phyloP scores from a whole-genome alignment of 2,113 vertebrate species.

The Reinhardtius hippoglossoides region DNA sequence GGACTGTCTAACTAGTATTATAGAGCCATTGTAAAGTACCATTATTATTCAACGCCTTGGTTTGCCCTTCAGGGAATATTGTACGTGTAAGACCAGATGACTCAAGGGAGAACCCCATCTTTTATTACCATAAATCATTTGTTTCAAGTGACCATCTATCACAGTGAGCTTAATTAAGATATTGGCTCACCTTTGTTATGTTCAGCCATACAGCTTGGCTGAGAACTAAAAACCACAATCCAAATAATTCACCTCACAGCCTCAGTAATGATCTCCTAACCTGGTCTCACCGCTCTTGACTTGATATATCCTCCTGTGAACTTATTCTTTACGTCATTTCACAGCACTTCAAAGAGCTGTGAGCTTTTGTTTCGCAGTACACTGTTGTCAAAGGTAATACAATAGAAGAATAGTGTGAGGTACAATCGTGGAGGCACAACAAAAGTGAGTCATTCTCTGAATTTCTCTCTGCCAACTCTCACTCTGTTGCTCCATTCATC shows the following conservation, averaged over 20 bases:
- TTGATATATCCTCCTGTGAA: constrained; percentile 28
- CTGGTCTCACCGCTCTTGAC: constrained; percentile 10
- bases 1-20: neutral
- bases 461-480: constrained; percentile 33
- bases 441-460: constrained; percentile 32
- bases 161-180: constrained; percentile 12
- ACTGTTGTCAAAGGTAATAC: constrained; percentile 37
- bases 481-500: constrained; percentile 11
- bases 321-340: constrained; percentile 28
- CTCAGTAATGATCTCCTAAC: constrained; percentile 12
- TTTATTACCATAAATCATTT: constrained; percentile 12
- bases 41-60: neutral
- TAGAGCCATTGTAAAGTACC: neutral
- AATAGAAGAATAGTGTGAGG: constrained; percentile 15
- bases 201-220: neutral
- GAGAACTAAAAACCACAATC: neutral
- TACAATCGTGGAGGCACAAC: neutral
- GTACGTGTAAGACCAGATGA: neutral
- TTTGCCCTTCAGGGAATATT: too few relatives aligned
- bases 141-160: constrained; percentile 24
- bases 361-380: neutral
- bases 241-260: constrained; percentile 17
- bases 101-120: constrained; percentile 1
- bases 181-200: neutral
- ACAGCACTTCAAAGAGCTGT: constrained; percentile 38